Base-by-base conservation (phyloP, 2,888 invertebrate genomes). In the Stictocephala bisonia region DNA sequence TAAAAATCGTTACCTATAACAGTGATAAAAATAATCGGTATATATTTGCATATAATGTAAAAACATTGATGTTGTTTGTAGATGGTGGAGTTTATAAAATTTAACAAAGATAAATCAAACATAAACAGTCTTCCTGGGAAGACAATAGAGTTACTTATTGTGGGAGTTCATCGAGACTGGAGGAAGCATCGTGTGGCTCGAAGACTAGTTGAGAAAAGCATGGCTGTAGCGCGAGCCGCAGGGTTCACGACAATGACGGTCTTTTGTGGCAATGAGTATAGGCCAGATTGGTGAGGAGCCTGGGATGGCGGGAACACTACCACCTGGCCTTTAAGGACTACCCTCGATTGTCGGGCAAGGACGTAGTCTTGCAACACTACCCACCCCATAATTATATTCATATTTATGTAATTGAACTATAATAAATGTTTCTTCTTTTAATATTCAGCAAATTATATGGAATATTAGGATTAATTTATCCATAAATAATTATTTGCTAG, bases 341-440 rank as follows among this genome's bases (percentile, higher is more conserved):
- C 44, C 24, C 40, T n/a, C 2, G n/a, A 40, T 26, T 35, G 40
- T 18, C 60, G 2, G 60, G 60, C 2, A 60, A 6, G n/a, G 27
- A 24, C 22, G 24, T 44, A n/a, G 1, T 4, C 1, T 22, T 64
- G n/a, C 7, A n/a, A 1, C 41, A 24, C 3, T 26, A 24, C 13
- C 64, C 64, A 20, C 41, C 41, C n/a, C 64, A 64, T n/a, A 15
- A 64, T 11, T n/a, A 64, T 22, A 2, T 64, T 22, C 44, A 64
- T 18, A 15, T 26, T 27, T 64, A 64, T 26, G 40, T 44, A 26
- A 44, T 22, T 26, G 27, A 41, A 2, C 11, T 64, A 7, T 44
- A 22, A 44, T n/a, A 29, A n/a, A n/a, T n/a, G n/a, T n/a, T n/a
- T n/a, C n/a, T n/a, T n/a, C n/a, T n/a, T n/a, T n/a, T n/a, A n/a